Conservation (phyloP, 1,140 invertebrate species). For the Laodelphax striatellus region DNA sequence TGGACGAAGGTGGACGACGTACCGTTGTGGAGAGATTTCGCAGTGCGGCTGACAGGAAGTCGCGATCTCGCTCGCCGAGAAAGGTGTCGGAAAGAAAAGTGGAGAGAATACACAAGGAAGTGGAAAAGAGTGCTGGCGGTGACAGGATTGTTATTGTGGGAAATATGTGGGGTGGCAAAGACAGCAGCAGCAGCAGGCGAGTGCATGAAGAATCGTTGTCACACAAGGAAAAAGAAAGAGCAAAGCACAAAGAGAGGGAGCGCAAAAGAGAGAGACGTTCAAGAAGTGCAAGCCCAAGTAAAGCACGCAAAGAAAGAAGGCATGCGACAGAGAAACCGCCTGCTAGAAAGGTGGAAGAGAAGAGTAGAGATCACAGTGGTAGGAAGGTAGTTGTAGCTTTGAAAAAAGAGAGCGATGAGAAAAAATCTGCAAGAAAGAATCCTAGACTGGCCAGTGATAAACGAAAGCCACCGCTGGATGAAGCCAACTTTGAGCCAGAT, state of each 20-base stretch:
- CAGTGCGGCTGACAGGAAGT: slow-evolving; percentile 14
- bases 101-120: slow-evolving; percentile 11
- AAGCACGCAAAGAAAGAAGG: slow-evolving; percentile 9
- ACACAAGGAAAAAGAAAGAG: slow-evolving; percentile 2
- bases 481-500: slow-evolving; percentile 16
- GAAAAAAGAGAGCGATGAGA: slow-evolving; percentile 12
- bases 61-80: slow-evolving; percentile 12
- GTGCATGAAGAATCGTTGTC: background rate
- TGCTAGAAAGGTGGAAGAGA: slow-evolving; percentile 6
- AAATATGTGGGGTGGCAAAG: slow-evolving; percentile 10
- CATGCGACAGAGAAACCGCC: slow-evolving; percentile 2
- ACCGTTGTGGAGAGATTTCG: slow-evolving; percentile 5
- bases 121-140: background rate
- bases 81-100: slow-evolving; percentile 6
- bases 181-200: slow-evolving; percentile 1
- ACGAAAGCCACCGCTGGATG: slow-evolving; percentile 11
- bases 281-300: background rate
- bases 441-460: slow-evolving; percentile 10
- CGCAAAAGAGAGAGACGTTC: background rate
- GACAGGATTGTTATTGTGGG: slow-evolving; percentile 8
- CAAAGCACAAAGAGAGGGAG: background rate
- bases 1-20: slow-evolving; percentile 18
- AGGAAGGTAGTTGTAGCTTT: slow-evolving; percentile 1
- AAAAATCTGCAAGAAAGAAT: slow-evolving; percentile 13
- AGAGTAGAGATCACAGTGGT: slow-evolving; percentile 4